phyloP scores from a whole-genome alignment of 2,797 vertebrate genomes.

The Stomatorhinus walkeri region DNA sequence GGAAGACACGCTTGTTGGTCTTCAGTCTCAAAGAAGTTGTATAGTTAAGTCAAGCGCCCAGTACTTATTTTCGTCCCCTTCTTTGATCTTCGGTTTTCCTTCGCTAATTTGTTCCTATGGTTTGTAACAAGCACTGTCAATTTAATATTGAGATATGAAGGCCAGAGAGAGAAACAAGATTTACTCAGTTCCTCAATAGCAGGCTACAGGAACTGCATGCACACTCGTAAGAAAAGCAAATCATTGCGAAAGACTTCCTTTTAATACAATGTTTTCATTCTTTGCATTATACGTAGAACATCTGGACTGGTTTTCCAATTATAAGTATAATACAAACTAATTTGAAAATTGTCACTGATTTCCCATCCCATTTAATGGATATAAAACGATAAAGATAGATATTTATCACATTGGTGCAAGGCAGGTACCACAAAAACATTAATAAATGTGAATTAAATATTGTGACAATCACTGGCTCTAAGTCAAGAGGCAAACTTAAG shows the following conservation, averaged over 20 bases:
- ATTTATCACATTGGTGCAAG: neutral
- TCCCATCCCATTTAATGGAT: neutral
- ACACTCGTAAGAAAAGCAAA: neutral
- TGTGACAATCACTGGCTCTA: neutral
- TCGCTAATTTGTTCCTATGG: constrained; percentile 80
- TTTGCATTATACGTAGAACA: neutral
- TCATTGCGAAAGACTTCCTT: neutral
- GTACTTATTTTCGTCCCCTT: constrained; percentile 63
- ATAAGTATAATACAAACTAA: neutral
- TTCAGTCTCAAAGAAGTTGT: constrained; percentile 83
- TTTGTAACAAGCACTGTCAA: constrained; percentile 69
- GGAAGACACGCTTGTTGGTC: constrained; percentile 95
- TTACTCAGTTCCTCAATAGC: neutral
- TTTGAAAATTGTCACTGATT: neutral
- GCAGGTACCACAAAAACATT: neutral
- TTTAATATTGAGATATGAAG: constrained; percentile 38
- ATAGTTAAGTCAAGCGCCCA: constrained; percentile 81
- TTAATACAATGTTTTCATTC: neutral
- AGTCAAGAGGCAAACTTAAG: constrained; percentile 4
- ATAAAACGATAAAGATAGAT: neutral
- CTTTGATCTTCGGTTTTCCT: constrained; percentile 83
- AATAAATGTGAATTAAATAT: neutral
- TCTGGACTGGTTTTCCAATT: neutral
- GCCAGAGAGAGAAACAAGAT: constrained; percentile 16
- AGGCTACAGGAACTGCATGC: neutral